A percentile compares a stretch with the other conserved stretches of the same genome.
phyloP scores from a whole-genome alignment of 2,888 invertebrate species.

The Lamellibrachia satsuma region DNA sequence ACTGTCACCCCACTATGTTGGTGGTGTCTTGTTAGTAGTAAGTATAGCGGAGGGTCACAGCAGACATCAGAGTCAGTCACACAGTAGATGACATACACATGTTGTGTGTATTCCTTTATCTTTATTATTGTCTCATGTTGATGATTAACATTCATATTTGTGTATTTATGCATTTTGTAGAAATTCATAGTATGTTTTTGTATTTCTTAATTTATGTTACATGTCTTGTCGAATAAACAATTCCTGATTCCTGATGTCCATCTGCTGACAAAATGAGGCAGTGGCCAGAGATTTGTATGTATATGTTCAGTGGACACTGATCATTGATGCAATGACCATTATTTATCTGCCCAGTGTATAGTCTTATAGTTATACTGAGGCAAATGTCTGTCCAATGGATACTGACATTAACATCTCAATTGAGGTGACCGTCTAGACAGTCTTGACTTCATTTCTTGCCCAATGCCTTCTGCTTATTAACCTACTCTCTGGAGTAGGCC shows the following conservation, averaged over 20 bases:
- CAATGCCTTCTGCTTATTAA: constrained; percentile 21
- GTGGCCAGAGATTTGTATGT: too few species aligned
- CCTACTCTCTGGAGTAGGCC: constrained; percentile 7
- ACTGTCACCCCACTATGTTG: constrained; percentile 20
- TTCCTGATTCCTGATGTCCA: too few species aligned
- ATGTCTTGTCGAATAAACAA: too few species aligned
- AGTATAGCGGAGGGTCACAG: neutral
- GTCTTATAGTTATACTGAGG: neutral
- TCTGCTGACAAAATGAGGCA: too few species aligned
- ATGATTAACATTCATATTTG: too few species aligned
- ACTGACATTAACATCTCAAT: neutral
- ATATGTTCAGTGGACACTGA: neutral
- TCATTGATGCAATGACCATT: neutral
- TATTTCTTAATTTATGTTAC: too few species aligned
- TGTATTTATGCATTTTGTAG: too few species aligned
- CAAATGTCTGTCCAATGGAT: neutral
- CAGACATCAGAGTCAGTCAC: constrained; percentile 19
- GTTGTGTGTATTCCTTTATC: neutral
- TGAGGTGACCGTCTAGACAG: constrained; percentile 21
- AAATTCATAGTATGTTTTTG: too few species aligned
- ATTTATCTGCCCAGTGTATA: neutral
- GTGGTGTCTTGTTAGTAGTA: constrained; percentile 19
- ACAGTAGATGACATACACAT: neutral
- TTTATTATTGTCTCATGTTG: neutral
- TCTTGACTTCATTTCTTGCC: constrained; percentile 18